Base-by-base conservation (phyloP, 2,797 vertebrate species). In the Oryzias sinensis region DNA sequence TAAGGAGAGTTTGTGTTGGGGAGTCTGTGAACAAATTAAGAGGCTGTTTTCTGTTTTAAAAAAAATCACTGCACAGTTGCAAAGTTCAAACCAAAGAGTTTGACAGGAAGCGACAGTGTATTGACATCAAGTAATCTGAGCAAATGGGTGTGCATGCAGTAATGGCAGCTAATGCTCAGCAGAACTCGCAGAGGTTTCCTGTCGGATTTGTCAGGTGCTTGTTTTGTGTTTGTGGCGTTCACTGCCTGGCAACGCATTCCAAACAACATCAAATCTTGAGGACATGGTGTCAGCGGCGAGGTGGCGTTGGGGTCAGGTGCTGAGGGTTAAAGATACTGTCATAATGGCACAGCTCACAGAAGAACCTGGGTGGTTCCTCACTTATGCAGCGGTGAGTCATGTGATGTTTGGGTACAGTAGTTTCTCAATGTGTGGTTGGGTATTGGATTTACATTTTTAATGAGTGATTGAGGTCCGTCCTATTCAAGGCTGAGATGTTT, bases 201-300 rank as follows among this genome's bases (percentile, higher is more conserved):
- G 83, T 79, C 49, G 22, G 65, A 82, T 80, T 79, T 87, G 81
- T 88, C 90, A 91, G 89, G 89, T 89, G 85, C 80, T 61, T 22
- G 20, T 22, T 22, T 22, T 22, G 84, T 89, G 85, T 91, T 90
- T 90, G 82, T 62, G 45, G 70, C 78, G 65, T 47, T 61, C 65
- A 87, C 87, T 78, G 84, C 90, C 73, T 56, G 72, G 91, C 79
- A 82, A 89, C 86, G 4, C 83, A 74, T 84, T 87, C 84, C 84
- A 90, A 91, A 91, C 89, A 88, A 80, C 49, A 70, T 72, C 62
- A 70, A 63, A 63, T 75, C 43, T 72, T 58, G 78, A 63, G 72
- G 79, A 74, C 42, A 5, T 68, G 48, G 62, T 44, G 72, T 58
- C 57, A 46, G 49, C 0, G 50, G 57, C 4, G 79, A 76, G 84